Conservation (phyloP, 2,113 vertebrate genomes). For the Shinisaurus crocodilurus region DNA sequence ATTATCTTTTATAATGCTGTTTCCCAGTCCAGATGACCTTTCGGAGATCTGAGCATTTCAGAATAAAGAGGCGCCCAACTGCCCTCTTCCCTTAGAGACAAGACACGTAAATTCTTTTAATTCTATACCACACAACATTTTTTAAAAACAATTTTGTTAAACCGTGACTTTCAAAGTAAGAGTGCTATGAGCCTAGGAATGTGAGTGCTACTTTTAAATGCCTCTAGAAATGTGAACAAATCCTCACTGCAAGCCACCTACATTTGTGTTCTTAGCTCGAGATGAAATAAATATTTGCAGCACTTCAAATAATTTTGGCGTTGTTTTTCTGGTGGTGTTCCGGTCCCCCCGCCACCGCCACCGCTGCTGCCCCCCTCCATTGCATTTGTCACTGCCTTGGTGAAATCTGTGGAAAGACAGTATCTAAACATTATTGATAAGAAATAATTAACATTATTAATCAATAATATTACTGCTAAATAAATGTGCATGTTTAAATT, state of each 20-base stretch:
- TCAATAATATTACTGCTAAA: too few relatives aligned
- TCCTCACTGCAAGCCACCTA: neutral
- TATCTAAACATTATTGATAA: too few relatives aligned
- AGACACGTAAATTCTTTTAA: neutral
- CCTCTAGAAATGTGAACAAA: neutral
- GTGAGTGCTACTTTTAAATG: neutral
- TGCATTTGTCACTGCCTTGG: neutral
- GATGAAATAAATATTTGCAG: neutral
- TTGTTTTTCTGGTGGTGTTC: neutral
- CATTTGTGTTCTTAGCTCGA: neutral
- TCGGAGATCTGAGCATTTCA: neutral
- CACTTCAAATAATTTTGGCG: neutral
- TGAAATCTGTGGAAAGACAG: too few relatives aligned
- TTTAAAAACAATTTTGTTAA: neutral
- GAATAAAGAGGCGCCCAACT: neutral
- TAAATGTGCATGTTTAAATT: neutral
- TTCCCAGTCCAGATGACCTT: constrained; percentile 7
- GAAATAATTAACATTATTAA: too few relatives aligned
- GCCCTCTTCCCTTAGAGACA: neutral
- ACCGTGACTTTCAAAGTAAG: neutral
- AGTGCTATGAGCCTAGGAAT: neutral
- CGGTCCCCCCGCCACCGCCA: neutral
- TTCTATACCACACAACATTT: neutral
- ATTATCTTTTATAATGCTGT: neutral
- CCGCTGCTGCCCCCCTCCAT: too few relatives aligned